Conservation (phyloP, 2,888 invertebrate genomes). For the Oscheius sp. region DNA sequence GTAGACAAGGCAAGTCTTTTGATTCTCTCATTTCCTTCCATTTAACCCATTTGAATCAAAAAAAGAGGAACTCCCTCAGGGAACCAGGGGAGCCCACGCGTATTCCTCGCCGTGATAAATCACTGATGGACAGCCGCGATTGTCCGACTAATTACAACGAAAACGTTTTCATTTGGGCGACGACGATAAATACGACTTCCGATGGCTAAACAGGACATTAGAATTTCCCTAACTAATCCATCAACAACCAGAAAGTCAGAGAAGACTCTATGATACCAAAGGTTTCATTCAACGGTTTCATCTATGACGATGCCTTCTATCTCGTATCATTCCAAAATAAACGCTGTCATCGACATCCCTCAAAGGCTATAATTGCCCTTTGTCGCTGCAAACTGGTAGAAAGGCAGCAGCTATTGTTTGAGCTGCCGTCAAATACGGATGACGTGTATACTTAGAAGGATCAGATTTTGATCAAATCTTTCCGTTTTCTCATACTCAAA, state of each 20-base stretch:
- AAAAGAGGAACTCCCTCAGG: neutral
- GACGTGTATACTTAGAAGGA: too few relatives aligned
- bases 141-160: conserved; percentile 5
- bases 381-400: too few relatives aligned
- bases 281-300: too few relatives aligned
- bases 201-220: neutral
- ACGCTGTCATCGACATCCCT: neutral
- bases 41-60: neutral
- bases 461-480: too few relatives aligned
- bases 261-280: neutral
- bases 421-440: too few relatives aligned
- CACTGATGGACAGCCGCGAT: conserved; percentile 14
- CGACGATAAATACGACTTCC: neutral
- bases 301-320: neutral
- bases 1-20: neutral
- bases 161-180: neutral
- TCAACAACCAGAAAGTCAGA: neutral
- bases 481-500: too few relatives aligned
- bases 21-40: neutral
- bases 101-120: neutral
- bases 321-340: too few relatives aligned
- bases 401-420: too few relatives aligned
- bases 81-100: neutral
- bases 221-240: neutral
- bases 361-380: too few relatives aligned